Evolutionary conservation across 2,888 invertebrate genomes (phyloP).

Genomic region (Dyspetes luteomarginatus): DNA sequence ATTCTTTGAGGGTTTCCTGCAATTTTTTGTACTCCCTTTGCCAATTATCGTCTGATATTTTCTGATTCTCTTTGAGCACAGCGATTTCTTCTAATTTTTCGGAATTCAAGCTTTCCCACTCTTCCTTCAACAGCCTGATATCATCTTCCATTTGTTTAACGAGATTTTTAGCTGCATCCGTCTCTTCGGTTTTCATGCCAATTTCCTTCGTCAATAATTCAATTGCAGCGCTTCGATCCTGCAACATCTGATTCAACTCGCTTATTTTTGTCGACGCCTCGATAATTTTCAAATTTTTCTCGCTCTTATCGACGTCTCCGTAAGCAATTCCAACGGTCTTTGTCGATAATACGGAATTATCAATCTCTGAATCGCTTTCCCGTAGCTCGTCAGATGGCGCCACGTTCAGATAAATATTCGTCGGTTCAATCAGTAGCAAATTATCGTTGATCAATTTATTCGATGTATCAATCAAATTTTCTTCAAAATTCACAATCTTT

Average conservation of each 20-base stretch:
- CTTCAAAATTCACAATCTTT: constrained; percentile 49
- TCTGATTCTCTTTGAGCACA: constrained; percentile 66
- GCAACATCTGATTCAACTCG: constrained; percentile 74
- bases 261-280: constrained; percentile 68
- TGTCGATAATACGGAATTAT: constrained; percentile 16
- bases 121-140: constrained; percentile 68
- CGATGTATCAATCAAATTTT: not conserved
- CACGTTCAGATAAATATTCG: not conserved
- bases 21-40: constrained; percentile 69
- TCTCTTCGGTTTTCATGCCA: constrained; percentile 65
- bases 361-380: constrained; percentile 5
- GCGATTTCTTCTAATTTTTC: constrained; percentile 72
- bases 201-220: constrained; percentile 73
- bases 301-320: constrained; percentile 31
- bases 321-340: constrained; percentile 10
- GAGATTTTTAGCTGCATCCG: constrained; percentile 57
- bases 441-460: constrained; percentile 4
- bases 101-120: constrained; percentile 65
- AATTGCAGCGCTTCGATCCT: constrained; percentile 73
- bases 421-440: not conserved
- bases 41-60: constrained; percentile 70
- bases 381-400: not conserved
- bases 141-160: constrained; percentile 70
- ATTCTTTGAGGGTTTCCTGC: constrained; percentile 68
- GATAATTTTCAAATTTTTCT: constrained; percentile 6